Percentiles rank a stretch among this genome's conserved stretches.
Evolutionary conservation across 1,140 invertebrate species (phyloP).

Genomic region (Procambarus virginalis): DNA sequence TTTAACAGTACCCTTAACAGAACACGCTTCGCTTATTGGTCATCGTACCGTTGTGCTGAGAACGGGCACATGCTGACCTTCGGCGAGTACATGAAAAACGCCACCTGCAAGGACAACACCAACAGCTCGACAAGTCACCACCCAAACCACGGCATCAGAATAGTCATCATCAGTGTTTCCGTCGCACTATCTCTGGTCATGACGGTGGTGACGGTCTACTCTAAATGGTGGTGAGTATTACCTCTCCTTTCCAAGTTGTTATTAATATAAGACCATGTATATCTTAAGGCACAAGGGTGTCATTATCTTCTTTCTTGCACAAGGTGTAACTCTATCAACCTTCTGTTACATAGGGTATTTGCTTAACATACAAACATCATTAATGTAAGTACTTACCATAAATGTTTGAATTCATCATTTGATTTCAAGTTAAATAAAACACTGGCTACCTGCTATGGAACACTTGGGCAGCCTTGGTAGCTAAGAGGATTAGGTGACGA

Average conservation of each 20-base stretch:
- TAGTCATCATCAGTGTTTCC: not conserved
- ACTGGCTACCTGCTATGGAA: too few species aligned
- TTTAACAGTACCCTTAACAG: constrained; percentile 41
- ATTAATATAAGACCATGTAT: too few species aligned
- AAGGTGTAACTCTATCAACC: too few species aligned
- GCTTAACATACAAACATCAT: too few species aligned
- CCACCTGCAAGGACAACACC: not conserved
- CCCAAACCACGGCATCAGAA: not conserved
- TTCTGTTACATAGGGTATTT: too few species aligned
- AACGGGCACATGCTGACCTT: not conserved
- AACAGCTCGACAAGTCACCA: too few species aligned
- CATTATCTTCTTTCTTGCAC: too few species aligned
- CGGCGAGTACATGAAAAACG: not conserved
- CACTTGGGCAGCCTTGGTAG: not conserved
- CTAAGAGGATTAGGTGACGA: not conserved
- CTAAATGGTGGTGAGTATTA: constrained; percentile 48
- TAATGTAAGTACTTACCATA: too few species aligned
- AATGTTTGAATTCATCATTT: too few species aligned
- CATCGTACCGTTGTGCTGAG: constrained; percentile 17
- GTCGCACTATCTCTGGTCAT: not conserved
- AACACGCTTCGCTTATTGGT: constrained; percentile 30
- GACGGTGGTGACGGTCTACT: constrained; percentile 20
- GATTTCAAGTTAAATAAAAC: too few species aligned
- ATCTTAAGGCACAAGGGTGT: too few species aligned
- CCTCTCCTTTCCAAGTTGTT: too few species aligned